These are phyloP conservation scores for Coendou prehensilis DNA, from an alignment of 2,797 vertebrate species.

Conservation along the genomic window DNA sequence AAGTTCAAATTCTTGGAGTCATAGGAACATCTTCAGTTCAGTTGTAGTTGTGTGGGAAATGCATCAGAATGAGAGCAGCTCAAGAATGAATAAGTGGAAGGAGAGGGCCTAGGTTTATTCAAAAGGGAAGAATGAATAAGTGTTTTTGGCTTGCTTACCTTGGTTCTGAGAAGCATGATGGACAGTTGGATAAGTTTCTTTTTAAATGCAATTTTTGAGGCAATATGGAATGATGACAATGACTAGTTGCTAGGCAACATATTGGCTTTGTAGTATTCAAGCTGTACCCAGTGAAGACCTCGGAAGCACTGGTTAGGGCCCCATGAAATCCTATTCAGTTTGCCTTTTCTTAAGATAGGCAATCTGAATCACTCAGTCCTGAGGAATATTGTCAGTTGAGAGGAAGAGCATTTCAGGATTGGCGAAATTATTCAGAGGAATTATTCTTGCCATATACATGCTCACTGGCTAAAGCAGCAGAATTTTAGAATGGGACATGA, in stretches of 20 bases:
- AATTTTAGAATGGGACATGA: neutral
- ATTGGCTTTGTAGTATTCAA: neutral
- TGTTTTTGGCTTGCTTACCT: constrained; percentile 18
- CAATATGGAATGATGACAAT: neutral
- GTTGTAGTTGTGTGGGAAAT: neutral
- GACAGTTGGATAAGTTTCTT: neutral
- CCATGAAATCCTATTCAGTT: neutral
- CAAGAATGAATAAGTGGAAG: neutral
- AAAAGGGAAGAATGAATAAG: neutral
- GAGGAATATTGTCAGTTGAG: neutral
- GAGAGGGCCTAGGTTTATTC: neutral
- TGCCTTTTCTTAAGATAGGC: neutral
- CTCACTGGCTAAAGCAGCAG: neutral
- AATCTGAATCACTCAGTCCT: neutral
- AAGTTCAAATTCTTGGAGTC: neutral
- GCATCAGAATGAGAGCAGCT: neutral
- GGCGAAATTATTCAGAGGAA: neutral
- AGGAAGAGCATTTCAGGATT: neutral
- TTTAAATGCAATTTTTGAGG: neutral
- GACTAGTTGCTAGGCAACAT: neutral
- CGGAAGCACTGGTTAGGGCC: neutral
- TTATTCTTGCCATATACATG: neutral
- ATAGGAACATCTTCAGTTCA: neutral
- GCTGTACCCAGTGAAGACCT: neutral
- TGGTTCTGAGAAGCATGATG: neutral